These are phyloP conservation scores for Drosophila nasuta DNA, from an alignment of 1,140 invertebrate species.

Conservation along the genomic window DNA sequence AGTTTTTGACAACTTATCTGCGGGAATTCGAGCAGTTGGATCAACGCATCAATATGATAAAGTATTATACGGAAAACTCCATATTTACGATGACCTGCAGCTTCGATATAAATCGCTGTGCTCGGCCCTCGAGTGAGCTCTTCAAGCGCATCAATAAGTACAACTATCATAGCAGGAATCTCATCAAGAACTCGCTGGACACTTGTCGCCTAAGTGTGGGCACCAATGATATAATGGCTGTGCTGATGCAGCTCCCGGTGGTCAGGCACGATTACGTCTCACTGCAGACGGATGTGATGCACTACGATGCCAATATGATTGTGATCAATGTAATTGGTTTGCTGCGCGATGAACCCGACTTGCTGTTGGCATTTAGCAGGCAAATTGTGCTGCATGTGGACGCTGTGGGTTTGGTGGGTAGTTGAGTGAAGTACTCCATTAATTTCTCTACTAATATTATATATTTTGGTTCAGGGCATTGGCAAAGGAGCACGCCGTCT, in stretches of 20 bases:
- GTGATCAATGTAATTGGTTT: slow-evolving; percentile 55
- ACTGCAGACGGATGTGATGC: slow-evolving; percentile 69
- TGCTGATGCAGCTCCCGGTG: slow-evolving; percentile 63
- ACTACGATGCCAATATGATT: slow-evolving; percentile 43
- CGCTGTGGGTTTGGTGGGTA: slow-evolving; percentile 34
- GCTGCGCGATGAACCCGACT: slow-evolving; percentile 47
- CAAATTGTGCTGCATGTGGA: slow-evolving; percentile 63
- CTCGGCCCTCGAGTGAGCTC: slow-evolving; percentile 33
- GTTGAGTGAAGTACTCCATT: background rate
- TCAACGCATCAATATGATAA: slow-evolving; percentile 30
- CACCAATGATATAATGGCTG: slow-evolving; percentile 51
- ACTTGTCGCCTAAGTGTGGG: slow-evolving; percentile 44
- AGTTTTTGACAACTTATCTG: slow-evolving; percentile 61
- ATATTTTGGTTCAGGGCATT: slow-evolving; percentile 40
- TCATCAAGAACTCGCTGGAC: slow-evolving; percentile 44
- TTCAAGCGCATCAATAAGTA: slow-evolving; percentile 62
- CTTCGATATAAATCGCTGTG: slow-evolving; percentile 39
- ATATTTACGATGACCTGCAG: slow-evolving; percentile 71
- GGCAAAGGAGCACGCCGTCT: slow-evolving; percentile 42
- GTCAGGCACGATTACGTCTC: slow-evolving; percentile 66
- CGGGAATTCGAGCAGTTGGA: slow-evolving; percentile 54
- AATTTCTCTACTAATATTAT: background rate
- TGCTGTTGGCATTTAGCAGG: slow-evolving; percentile 58
- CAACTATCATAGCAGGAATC: slow-evolving; percentile 51
- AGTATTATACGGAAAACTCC: slow-evolving; percentile 53